Percentiles rank a stretch among this genome's conserved stretches.
Conservation (phyloP, 2,113 vertebrate genomes). For the Orientallactaga bullata region DNA sequence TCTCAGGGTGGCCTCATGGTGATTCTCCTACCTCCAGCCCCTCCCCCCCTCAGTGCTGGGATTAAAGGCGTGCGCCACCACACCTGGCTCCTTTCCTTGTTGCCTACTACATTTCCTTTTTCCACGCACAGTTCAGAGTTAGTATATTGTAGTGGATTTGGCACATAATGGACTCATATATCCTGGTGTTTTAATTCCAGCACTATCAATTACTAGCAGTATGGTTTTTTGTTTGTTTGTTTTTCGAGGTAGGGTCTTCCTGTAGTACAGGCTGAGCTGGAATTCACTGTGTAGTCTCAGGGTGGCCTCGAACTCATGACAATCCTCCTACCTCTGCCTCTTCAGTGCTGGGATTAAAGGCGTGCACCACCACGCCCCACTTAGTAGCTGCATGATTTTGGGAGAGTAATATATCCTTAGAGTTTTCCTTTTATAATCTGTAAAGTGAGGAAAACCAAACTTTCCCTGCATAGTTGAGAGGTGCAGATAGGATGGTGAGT, state of each 20-base stretch:
- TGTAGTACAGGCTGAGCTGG: too few relatives aligned
- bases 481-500: background rate
- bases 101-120: background rate
- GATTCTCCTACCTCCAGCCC: too few relatives aligned
- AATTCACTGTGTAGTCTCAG: too few relatives aligned
- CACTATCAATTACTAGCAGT: background rate
- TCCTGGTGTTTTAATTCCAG: slow-evolving; percentile 26
- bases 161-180: background rate
- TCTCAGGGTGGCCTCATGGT: too few relatives aligned
- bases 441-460: slow-evolving; percentile 13
- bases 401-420: background rate
- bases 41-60: too few relatives aligned
- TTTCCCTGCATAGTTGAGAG: background rate
- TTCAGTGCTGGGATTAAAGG: too few relatives aligned
- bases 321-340: too few relatives aligned
- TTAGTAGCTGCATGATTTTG: background rate
- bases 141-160: background rate
- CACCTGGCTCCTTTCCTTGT: background rate
- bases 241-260: too few relatives aligned
- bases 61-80: background rate
- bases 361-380: too few relatives aligned
- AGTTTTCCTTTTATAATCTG: slow-evolving; percentile 16
- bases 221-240: too few relatives aligned
- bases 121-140: background rate
- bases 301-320: too few relatives aligned